Conservation (phyloP, 2,113 vertebrate species). For the Carollia perspicillata region DNA sequence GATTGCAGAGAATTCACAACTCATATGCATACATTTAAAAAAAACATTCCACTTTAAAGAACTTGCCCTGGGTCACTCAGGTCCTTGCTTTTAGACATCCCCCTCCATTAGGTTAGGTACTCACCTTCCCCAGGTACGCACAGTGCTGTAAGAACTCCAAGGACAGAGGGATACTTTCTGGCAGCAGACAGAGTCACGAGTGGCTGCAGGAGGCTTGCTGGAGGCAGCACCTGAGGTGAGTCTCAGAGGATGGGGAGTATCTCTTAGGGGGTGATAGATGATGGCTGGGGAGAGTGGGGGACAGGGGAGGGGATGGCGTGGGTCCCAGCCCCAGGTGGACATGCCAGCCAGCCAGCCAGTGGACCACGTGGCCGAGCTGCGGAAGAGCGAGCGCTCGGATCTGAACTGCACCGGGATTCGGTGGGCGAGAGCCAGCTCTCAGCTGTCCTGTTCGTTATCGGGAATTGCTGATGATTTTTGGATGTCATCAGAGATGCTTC, state of each 20-base stretch:
- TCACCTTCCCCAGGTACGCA: neutral
- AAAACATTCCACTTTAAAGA: neutral
- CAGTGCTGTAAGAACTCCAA: neutral
- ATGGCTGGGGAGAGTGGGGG: neutral
- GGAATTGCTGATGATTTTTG: neutral
- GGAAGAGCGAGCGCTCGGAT: neutral
- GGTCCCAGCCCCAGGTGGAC: neutral
- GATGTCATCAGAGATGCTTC: neutral
- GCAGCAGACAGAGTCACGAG: neutral
- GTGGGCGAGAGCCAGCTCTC: neutral
- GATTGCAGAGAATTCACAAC: neutral
- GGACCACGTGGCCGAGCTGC: neutral
- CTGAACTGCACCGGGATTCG: neutral
- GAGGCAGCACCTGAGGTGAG: neutral
- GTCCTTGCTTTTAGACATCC: neutral
- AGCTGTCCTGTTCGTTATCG: neutral
- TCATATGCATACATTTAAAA: neutral
- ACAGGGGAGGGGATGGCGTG: neutral
- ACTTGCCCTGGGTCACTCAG: neutral
- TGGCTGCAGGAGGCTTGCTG: neutral
- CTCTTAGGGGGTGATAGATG: neutral
- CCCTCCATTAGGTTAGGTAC: neutral
- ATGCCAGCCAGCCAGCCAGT: neutral
- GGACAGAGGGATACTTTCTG: neutral
- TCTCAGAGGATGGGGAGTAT: neutral